Conservation (phyloP, 2,888 invertebrate genomes). For the Acanthosoma haemorrhoidale region DNA sequence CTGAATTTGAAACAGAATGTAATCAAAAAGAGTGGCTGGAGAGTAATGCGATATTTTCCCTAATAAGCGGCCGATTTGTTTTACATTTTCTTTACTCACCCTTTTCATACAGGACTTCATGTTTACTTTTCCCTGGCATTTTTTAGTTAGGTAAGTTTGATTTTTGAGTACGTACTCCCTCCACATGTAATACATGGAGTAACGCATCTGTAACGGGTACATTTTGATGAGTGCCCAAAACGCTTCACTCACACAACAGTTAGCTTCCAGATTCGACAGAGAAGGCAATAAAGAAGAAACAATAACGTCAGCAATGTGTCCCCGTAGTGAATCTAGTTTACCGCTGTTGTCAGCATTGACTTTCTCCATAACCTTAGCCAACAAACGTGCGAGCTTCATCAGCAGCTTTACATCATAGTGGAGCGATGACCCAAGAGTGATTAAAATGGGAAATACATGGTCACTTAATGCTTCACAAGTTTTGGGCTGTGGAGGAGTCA, state of each 20-base stretch:
- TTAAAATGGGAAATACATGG: constrained; percentile 76
- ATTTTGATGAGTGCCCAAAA: constrained; percentile 84
- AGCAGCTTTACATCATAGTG: constrained; percentile 82
- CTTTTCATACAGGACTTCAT: constrained; percentile 96
- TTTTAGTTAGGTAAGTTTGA: constrained; percentile 65
- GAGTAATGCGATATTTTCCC: constrained; percentile 96
- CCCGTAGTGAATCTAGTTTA: constrained; percentile 16
- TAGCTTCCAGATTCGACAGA: constrained; percentile 84
- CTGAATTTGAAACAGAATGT: constrained; percentile 77
- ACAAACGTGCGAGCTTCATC: constrained; percentile 68
- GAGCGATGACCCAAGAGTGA: constrained; percentile 79
- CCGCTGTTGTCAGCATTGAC: constrained; percentile 40
- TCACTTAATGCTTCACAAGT: constrained; percentile 68
- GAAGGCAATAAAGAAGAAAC: constrained; percentile 65
- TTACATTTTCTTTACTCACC: constrained; percentile 96
- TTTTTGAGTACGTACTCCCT: constrained; percentile 81
- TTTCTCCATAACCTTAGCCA: constrained; percentile 49
- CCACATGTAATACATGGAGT: constrained; percentile 91
- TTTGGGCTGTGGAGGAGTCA: constrained; percentile 43
- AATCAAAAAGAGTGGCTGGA: constrained; percentile 93
- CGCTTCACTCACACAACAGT: constrained; percentile 94
- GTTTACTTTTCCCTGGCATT: constrained; percentile 57
- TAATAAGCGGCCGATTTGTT: constrained; percentile 89
- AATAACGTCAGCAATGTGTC: constrained; percentile 43
- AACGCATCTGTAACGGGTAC: constrained; percentile 80